Conservation (phyloP, 2,113 vertebrate genomes). For the human (Homo sapiens) region GRCh38 chr3:71563501-71564000, state of each 20-base stretch:
- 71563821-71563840: accelerated
- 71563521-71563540: background rate
- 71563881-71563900: slow-evolving; percentile 51
- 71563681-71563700: background rate
- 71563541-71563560: background rate
- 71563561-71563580: background rate
- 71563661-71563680: background rate
- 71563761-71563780: background rate
- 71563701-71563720: background rate
- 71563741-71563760: background rate
- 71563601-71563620: background rate
- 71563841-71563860: background rate
- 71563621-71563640: background rate
- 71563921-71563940: background rate
- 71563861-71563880: background rate
- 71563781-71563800: too few species aligned
- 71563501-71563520: background rate
- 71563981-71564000: slow-evolving; percentile 64
- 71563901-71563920: background rate
- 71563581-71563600: background rate
- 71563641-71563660: background rate
- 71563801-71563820: background rate
- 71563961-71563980: slow-evolving; percentile 51
- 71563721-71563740: background rate
- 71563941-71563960: slow-evolving; percentile 43